Evolutionary conservation across 2,797 vertebrate genomes (phyloP), one percentile per base, ranked within the genome.

Genomic region (Carduelis carduelis): DNA sequence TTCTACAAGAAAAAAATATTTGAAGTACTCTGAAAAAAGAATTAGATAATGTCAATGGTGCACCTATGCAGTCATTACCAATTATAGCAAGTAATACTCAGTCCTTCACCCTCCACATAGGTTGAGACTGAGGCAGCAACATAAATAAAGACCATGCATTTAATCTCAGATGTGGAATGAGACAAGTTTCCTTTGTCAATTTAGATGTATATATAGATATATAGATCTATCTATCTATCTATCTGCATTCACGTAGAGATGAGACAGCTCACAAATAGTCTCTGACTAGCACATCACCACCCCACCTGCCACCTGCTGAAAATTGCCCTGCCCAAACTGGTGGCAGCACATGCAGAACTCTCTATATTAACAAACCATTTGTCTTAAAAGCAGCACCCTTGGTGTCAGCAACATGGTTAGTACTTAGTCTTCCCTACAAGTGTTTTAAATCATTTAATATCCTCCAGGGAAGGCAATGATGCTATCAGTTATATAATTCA

Each of bases 191-290:
- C 23, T 35, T 32, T 47, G 21, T 20, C 44, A 43, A 7, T 78
- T 41, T 37, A 10, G 3, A n/a, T 37, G 35, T 7, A 28, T 15
- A 22, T 35, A n/a, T 12, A n/a, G 4, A 43, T 19, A 10, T 7
- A 53, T 11, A 16, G 9, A 23, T 46, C 3, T 9, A 41, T 41
- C 7, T 41, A 41, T 19, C 2, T 17, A 26, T 44, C 14, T 7
- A 18, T 23, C 12, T 32, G 14, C n/a, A 13, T 35, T 35, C 14
- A 35, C 0, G 14, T 2, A 11, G 2, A 30, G 0, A 6, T 22
- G 24, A 77, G 11, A n/a, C 4, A 23, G 27, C 22, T 80, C 52
- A 53, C 21, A 17, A 61, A 77, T 1, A 28, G 6, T 21, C 3
- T 32, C 59, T 47, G 39, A 16, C 8, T 28, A 35, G 71, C 17